phyloP scores from a whole-genome alignment of 2,888 invertebrate species.

The Trachelus tabidus region DNA sequence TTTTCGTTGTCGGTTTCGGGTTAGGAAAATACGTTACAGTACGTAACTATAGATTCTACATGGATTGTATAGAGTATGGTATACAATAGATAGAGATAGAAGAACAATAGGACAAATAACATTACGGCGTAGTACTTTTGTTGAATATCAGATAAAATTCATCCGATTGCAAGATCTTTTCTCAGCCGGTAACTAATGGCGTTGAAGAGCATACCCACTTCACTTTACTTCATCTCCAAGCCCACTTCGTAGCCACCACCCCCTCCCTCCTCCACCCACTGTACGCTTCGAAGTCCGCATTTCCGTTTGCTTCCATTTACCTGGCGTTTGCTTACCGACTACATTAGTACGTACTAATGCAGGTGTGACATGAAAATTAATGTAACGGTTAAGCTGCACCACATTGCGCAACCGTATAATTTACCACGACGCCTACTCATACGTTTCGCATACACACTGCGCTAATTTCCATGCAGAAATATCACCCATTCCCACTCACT shows the following conservation, averaged over 20 bases:
- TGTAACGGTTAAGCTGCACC: conserved; percentile 43
- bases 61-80: background rate
- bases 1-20: no score
- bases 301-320: background rate
- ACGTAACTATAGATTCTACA: background rate
- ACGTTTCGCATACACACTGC: conserved; percentile 19
- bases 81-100: background rate
- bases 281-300: background rate
- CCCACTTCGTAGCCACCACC: background rate
- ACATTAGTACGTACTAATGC: conserved; percentile 12
- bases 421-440: conserved; percentile 42
- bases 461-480: conserved; percentile 35
- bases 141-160: background rate
- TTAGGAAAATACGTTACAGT: no score
- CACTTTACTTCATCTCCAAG: background rate
- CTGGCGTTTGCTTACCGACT: background rate
- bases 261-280: background rate
- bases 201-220: background rate
- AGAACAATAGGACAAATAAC: background rate
- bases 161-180: background rate
- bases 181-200: background rate
- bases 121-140: background rate
- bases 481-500: background rate
- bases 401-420: conserved; percentile 41
- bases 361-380: conserved; percentile 29